These are phyloP conservation scores for Drosophila affinis DNA, from an alignment of 2,888 invertebrate genomes.

Conservation along the genomic window DNA sequence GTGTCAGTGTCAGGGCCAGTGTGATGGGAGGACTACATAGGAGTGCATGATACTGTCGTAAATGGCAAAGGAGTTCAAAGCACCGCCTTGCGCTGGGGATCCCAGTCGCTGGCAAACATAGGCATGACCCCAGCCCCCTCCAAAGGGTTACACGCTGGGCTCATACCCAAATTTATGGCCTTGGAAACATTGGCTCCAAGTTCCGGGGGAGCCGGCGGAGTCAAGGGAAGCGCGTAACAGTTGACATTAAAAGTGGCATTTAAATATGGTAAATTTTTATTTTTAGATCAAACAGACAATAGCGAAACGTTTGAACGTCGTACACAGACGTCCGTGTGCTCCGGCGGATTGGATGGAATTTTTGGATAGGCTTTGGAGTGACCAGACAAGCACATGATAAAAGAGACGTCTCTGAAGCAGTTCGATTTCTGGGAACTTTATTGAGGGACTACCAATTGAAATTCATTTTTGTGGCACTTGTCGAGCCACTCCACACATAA, in stretches of 20 bases:
- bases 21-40: background rate
- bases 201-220: no score
- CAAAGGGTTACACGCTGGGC: conserved; percentile 9
- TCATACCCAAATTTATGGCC: conserved; percentile 14
- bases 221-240: conserved; percentile 38
- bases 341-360: background rate
- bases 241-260: conserved; percentile 67
- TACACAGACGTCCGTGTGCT: background rate
- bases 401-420: background rate
- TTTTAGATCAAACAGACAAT: conserved; percentile 45
- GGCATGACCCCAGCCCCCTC: background rate
- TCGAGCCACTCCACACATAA: background rate
- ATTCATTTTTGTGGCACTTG: background rate
- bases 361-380: background rate
- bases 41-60: background rate
- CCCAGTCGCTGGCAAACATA: background rate
- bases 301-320: conserved; percentile 13
- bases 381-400: background rate
- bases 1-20: background rate
- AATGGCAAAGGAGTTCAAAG: conserved; percentile 28
- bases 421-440: background rate
- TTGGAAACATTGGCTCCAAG: conserved; percentile 3
- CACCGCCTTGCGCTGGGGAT: conserved; percentile 17
- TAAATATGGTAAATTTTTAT: conserved; percentile 55
- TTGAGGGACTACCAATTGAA: background rate